Evolutionary conservation across 2,888 invertebrate genomes (phyloP).

Genomic region (Polydrusus pterygomalis): DNA sequence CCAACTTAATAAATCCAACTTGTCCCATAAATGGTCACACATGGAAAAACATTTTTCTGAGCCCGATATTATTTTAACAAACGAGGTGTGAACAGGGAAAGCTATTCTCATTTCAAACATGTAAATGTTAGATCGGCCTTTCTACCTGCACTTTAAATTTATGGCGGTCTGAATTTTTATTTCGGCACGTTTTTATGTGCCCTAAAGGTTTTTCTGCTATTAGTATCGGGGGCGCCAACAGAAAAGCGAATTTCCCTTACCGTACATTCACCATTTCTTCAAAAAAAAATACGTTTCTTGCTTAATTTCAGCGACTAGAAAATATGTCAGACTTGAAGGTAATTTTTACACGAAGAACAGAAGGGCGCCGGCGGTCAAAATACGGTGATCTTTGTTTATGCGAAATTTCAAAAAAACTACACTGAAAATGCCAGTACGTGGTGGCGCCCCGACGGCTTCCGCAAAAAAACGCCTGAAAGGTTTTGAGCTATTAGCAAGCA

Average conservation of each 20-base stretch:
- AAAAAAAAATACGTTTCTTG: too few species aligned
- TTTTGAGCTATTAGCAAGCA: constrained; percentile 47
- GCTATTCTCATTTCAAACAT: constrained; percentile 47
- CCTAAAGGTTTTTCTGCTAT: constrained; percentile 47
- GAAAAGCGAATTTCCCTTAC: constrained; percentile 15
- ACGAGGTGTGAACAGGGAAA: constrained; percentile 50
- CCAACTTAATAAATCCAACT: too few species aligned
- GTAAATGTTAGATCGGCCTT: constrained; percentile 53
- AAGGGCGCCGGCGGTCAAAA: too few species aligned
- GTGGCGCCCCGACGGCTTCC: not conserved
- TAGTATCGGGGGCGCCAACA: constrained; percentile 25
- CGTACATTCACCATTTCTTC: too few species aligned
- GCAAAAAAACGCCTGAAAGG: constrained; percentile 46
- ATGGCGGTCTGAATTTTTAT: constrained; percentile 53
- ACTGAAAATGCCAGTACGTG: not conserved
- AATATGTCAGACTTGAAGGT: too few species aligned
- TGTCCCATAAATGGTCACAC: not conserved
- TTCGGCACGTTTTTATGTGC: constrained; percentile 52
- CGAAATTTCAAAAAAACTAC: too few species aligned
- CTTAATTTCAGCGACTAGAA: too few species aligned
- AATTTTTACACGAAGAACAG: too few species aligned
- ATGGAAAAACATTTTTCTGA: not conserved
- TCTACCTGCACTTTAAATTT: constrained; percentile 55
- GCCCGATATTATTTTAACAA: constrained; percentile 38
- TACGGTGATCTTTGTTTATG: too few species aligned